phyloP scores from a whole-genome alignment of 2,113 vertebrate genomes.

The Alosa alosa region DNA sequence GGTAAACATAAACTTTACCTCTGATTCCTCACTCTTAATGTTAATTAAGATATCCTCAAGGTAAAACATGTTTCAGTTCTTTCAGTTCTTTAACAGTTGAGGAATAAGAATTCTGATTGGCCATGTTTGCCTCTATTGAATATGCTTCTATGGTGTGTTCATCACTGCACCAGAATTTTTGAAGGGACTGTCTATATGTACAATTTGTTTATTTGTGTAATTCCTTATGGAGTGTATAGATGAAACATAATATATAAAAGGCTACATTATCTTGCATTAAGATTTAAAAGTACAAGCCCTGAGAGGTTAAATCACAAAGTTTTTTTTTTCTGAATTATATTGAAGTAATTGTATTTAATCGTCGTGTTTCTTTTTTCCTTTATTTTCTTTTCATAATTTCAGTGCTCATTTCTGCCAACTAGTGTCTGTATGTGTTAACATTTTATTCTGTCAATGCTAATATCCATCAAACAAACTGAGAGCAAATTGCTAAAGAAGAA shows the following conservation, averaged over 20 bases:
- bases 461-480: background rate
- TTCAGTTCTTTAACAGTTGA: background rate
- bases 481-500: background rate
- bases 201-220: constrained; percentile 55
- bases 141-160: constrained; percentile 46
- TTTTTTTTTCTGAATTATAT: constrained; percentile 31
- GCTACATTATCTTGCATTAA: constrained; percentile 53
- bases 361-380: constrained; percentile 6
- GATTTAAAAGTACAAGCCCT: constrained; percentile 11
- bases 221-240: constrained; percentile 61
- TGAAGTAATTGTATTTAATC: constrained; percentile 31
- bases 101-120: constrained; percentile 14
- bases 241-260: constrained; percentile 72
- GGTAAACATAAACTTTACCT: background rate
- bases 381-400: background rate
- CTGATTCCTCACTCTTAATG: background rate
- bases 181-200: constrained; percentile 54
- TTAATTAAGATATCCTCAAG: background rate
- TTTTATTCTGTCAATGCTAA: background rate
- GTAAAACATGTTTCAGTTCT: background rate
- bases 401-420: background rate
- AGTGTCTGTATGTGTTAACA: background rate
- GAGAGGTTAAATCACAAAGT: constrained; percentile 24
- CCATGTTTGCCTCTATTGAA: constrained; percentile 61
- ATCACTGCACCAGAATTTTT: constrained; percentile 49